Base-by-base conservation (phyloP, 2,113 vertebrate species). In the Lipophrys pholis region DNA sequence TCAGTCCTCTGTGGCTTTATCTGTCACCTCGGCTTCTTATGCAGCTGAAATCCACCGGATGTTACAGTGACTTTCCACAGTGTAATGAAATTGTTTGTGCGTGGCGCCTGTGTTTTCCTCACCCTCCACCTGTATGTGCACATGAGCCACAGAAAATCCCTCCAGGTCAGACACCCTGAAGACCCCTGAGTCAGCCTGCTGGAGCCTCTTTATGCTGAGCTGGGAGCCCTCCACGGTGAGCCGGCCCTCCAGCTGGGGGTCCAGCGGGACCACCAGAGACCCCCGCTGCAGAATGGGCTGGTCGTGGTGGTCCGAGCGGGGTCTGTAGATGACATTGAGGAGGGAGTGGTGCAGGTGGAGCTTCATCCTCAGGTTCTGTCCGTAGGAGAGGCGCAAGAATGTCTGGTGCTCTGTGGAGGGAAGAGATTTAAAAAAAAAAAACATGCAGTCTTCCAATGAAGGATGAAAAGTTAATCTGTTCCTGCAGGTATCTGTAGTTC, bases 131-230 rank as follows among this genome's bases (percentile, higher is more conserved):
- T 87, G 60, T 21, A 94, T 40, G 83, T 93, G 82, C 55, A 92
- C 64, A 2, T 89, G 55, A 52, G 91, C 88, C 62, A 94, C 91
- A 9, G 76, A 61, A 38, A 90, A 92, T 5, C 91, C 92, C 0
- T 66, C 68, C 67, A 90, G 84, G 81, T 94, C 93, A 0, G 85
- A 91, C 46, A 94, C 73, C 42, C 45, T 90, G 81, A 94, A 94
- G 60, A 88, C 14, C 0, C 93, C 93, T 0, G 5, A 15, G 73
- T 94, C 93, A 0, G 82, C 15, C 16, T 53, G 14, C 0, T 65
- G 74, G 50, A 91, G 68, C 48, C 86, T 90, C 84, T 91, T 92
- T 69, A 94, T n/a, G 57, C 45, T 71, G 62, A 92, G 83, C 73
- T 83, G 41, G 0, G 92, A 89, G 0, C 89, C 91, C 41, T 90